Evolutionary conservation across 2,888 invertebrate genomes (phyloP), one percentile per base, ranked within the genome.

Genomic region (Chironomus tentans): DNA sequence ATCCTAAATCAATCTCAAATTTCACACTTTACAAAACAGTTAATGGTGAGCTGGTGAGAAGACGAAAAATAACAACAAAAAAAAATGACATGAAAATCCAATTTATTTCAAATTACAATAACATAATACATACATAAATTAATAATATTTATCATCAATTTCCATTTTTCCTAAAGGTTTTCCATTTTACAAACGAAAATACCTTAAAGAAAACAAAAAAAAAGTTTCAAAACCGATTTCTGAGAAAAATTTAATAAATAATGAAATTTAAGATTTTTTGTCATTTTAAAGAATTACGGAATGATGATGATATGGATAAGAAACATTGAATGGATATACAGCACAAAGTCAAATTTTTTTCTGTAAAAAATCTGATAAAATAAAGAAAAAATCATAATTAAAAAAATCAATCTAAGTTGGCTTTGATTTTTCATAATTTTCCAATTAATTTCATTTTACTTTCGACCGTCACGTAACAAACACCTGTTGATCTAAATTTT

Each of bases 281-380:
- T 24, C 65, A 65, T 24, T 65, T 65, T 65, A 15, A 56, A 56
- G 18, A 56, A 2, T 65, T 65, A 21, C 24, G 18, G 24, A 65
- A 22, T 24, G n/a, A 56, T 15, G 56, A 56, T 15, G 56, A 56
- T 56, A 18, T 38, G 38, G 38, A 38, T 56, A 56, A 56, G 56
- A 56, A 56, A 65, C 13, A 21, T 21, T 65, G 21, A 65, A 24
- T 65, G 65, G 65, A 24, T 38, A 38, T 24, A 69, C 18, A 15
- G 69, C 69, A 69, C 69, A 69, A 69, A 68, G 76, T 74, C 74
- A 74, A 74, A 76, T 76, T 76, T 73, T 72, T 72, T 68, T 69
- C 69, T 68, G 68, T 68, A 75, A 75, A 68, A 56, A 73, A 22
- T 73, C 72, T 56, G 62, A 73, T 62, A 18, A 73, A 65, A 38